Percentiles rank a stretch among this genome's conserved stretches.
Evolutionary conservation across 2,113 vertebrate species (phyloP).

Genomic region (Columba janthina): DNA sequence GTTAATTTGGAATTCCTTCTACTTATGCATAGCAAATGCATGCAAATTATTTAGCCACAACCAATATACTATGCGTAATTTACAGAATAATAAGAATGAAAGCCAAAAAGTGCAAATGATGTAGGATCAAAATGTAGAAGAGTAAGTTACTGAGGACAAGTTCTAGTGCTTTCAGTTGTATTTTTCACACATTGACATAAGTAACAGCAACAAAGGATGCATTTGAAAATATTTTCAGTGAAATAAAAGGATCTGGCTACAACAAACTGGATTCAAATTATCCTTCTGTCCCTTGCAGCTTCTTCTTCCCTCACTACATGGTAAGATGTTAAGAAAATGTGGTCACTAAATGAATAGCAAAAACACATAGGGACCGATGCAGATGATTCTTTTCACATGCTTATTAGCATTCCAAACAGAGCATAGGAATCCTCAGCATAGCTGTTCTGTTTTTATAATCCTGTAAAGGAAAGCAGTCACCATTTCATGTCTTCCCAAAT

Average conservation of each 20-base stretch:
- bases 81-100: not conserved
- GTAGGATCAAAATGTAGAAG: not conserved
- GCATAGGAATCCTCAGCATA: not conserved
- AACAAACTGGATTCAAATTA: not conserved
- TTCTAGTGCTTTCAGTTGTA: not conserved
- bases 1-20: not conserved
- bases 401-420: not conserved
- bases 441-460: not conserved
- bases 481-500: not conserved
- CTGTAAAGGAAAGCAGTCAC: not conserved
- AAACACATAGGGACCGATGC: not conserved
- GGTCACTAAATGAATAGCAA: not conserved
- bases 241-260: not conserved
- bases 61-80: not conserved
- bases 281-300: not conserved
- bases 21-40: not conserved
- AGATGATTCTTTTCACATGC: not conserved
- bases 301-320: not conserved
- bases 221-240: not conserved
- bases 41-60: not conserved
- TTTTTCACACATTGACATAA: not conserved
- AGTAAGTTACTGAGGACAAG: not conserved
- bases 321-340: not conserved
- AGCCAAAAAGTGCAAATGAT: not conserved
- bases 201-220: not conserved